Evolutionary conservation across 1,140 invertebrate species (phyloP).

Genomic region (Leptinotarsa defecta): DNA sequence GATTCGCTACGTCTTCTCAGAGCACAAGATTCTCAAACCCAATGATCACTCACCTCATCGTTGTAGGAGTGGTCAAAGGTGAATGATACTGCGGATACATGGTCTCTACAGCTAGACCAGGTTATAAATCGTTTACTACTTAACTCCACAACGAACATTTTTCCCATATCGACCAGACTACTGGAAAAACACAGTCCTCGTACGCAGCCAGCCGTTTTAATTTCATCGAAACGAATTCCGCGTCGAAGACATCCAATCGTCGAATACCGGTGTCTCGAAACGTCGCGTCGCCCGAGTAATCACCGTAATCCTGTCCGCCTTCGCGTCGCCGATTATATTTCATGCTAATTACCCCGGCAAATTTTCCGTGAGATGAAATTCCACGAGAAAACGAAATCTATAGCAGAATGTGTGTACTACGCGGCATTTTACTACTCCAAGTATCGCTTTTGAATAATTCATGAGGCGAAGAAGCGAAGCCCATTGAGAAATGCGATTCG

Average conservation of each 20-base stretch:
- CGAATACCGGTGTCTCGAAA: neutral
- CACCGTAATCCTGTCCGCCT: neutral
- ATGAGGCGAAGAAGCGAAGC: neutral
- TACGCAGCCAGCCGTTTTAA: neutral
- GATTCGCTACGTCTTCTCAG: too few relatives aligned
- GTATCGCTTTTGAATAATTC: neutral
- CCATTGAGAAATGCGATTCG: neutral
- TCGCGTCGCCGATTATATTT: neutral
- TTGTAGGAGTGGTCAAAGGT: too few relatives aligned
- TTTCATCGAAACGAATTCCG: neutral
- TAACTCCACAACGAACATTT: too few relatives aligned
- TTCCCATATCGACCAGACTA: too few relatives aligned
- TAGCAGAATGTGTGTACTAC: neutral
- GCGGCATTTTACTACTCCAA: neutral
- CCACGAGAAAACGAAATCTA: neutral
- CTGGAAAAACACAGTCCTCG: neutral
- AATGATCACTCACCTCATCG: too few relatives aligned
- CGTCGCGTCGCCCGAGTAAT: neutral
- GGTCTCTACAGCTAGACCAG: too few relatives aligned
- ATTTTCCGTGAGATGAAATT: conserved; percentile 2
- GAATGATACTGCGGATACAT: too few relatives aligned
- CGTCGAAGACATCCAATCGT: neutral
- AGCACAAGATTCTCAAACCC: too few relatives aligned
- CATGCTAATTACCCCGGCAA: neutral
- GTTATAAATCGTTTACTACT: too few relatives aligned